Conservation (phyloP, 2,888 invertebrate genomes). For the Stenodera caucasica region DNA sequence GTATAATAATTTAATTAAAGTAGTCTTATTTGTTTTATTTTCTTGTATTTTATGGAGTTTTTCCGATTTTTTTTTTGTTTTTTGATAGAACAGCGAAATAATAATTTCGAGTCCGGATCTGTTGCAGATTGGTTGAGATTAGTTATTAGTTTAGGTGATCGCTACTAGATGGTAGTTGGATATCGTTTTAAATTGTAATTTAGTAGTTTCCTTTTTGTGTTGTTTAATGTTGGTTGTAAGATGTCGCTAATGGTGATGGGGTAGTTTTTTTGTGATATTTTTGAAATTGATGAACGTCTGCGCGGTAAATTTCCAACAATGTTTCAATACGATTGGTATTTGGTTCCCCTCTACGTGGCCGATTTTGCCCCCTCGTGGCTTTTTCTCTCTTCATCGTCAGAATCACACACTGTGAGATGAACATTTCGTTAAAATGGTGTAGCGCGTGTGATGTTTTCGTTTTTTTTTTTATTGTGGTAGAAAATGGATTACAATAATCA, state of each 20-base stretch:
- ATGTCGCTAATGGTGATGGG: neutral
- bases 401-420: conserved; percentile 47
- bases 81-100: too few relatives aligned
- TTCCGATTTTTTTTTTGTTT: too few relatives aligned
- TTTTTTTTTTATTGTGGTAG: conserved; percentile 32
- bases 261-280: too few relatives aligned
- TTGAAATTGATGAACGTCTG: neutral
- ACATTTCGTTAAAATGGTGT: conserved; percentile 53
- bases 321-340: neutral
- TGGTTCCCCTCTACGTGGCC: conserved; percentile 14
- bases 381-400: conserved; percentile 35
- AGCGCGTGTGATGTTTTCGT: conserved; percentile 37
- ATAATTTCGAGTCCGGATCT: too few relatives aligned
- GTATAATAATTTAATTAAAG: too few relatives aligned
- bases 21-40: too few relatives aligned
- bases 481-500: conserved; percentile 49
- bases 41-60: too few relatives aligned
- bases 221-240: neutral
- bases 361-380: conserved; percentile 44
- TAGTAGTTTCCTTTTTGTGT: too few relatives aligned
- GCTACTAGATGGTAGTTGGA: too few relatives aligned
- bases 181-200: too few relatives aligned
- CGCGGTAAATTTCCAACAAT: neutral
- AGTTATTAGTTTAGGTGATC: too few relatives aligned
- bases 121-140: too few relatives aligned